phyloP scores from a whole-genome alignment of 2,113 vertebrate genomes.

The Cettia cetti region DNA sequence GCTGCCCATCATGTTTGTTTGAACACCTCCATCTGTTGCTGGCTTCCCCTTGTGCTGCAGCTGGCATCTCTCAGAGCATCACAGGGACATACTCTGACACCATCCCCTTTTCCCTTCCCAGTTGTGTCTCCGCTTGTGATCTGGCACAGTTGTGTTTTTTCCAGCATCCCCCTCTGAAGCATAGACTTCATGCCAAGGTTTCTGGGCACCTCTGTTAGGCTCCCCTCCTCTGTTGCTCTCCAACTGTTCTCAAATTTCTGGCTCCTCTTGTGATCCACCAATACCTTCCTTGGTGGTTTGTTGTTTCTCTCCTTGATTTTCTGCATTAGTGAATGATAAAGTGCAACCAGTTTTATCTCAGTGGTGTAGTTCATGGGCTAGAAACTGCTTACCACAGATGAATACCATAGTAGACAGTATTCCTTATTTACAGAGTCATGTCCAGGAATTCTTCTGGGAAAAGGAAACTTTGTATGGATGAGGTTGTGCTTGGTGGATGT shows the following conservation, averaged over 20 bases:
- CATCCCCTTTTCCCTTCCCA: neutral
- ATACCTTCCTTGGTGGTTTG: neutral
- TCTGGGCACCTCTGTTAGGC: neutral
- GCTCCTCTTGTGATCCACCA: neutral
- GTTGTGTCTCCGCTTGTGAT: constrained; percentile 2
- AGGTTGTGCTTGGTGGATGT: neutral
- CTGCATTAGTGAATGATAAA: neutral
- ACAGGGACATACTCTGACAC: neutral
- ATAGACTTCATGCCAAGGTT: neutral
- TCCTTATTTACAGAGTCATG: neutral
- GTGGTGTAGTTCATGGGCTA: neutral
- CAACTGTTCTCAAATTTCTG: constrained; percentile 3
- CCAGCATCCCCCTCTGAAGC: neutral
- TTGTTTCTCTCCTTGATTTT: neutral
- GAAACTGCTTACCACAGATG: neutral
- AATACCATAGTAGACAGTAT: neutral
- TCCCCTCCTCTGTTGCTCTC: neutral
- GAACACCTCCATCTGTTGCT: constrained; percentile 41
- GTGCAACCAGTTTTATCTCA: neutral
- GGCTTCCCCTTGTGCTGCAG: constrained; percentile 23
- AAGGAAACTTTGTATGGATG: neutral
- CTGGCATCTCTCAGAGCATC: neutral
- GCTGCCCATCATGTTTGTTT: neutral
- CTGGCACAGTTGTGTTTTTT: neutral
- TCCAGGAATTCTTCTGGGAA: neutral